These are phyloP conservation scores for Ptilonorhynchus violaceus DNA, from an alignment of 2,113 vertebrate genomes.

Conservation along the genomic window DNA sequence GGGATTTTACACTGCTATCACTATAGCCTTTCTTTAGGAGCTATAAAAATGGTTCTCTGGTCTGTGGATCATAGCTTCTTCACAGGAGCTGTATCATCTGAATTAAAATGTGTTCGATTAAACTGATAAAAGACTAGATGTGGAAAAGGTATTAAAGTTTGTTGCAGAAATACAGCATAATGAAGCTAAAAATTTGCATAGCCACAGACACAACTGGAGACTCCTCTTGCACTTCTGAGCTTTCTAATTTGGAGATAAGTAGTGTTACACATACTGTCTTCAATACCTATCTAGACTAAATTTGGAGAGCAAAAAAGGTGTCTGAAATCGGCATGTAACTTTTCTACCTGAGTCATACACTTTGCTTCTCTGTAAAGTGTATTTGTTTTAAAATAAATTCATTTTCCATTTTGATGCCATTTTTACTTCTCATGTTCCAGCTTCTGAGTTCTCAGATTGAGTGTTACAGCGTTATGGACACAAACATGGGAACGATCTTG, in stretches of 20 bases:
- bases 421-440: constrained; percentile 16
- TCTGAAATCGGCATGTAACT: not conserved
- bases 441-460: not conserved
- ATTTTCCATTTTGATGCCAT: not conserved
- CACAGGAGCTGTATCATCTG: not conserved
- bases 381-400: not conserved
- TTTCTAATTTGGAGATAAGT: not conserved
- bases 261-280: not conserved
- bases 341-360: not conserved
- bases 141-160: not conserved
- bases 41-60: not conserved
- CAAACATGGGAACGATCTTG: not conserved
- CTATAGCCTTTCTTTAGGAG: not conserved
- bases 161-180: not conserved
- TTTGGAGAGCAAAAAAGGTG: not conserved
- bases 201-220: not conserved
- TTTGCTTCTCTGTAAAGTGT: not conserved
- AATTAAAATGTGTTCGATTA: not conserved
- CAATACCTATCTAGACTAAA: not conserved
- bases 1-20: constrained; percentile 4
- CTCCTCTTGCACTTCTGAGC: not conserved
- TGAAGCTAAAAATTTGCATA: not conserved
- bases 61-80: not conserved
- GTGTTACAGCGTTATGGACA: constrained; percentile 13
- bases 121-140: not conserved